Conservation (phyloP, 1,140 invertebrate species). For the Ips typographus region DNA sequence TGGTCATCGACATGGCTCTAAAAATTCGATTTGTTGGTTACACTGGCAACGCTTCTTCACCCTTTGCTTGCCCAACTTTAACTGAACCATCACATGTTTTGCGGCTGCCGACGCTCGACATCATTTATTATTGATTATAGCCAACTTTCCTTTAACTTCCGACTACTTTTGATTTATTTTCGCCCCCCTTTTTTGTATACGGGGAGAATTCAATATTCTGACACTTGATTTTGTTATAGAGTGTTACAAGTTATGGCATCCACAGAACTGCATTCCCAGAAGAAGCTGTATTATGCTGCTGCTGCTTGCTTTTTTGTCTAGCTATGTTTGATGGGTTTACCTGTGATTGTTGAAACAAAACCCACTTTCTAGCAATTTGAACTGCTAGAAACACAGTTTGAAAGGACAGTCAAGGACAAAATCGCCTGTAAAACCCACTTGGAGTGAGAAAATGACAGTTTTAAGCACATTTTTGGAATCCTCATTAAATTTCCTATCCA, state of each 20-base stretch:
- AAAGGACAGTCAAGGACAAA: too few species aligned
- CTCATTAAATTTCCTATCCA: too few species aligned
- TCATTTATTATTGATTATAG: constrained; percentile 47
- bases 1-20: constrained; percentile 8
- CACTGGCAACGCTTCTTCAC: constrained; percentile 37
- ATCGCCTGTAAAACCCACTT: too few species aligned
- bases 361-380: too few species aligned
- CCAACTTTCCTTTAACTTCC: constrained; percentile 40
- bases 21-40: neutral
- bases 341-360: too few species aligned
- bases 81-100: constrained; percentile 47
- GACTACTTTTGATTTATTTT: constrained; percentile 42
- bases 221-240: neutral
- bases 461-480: too few species aligned
- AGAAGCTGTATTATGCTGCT: constrained; percentile 38
- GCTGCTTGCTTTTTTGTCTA: too few species aligned
- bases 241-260: too few species aligned
- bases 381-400: too few species aligned
- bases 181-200: constrained; percentile 3
- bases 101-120: constrained; percentile 36
- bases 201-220: neutral
- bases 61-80: constrained; percentile 43
- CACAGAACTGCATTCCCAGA: constrained; percentile 3
- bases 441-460: too few species aligned
- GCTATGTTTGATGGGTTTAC: too few species aligned